Conservation (phyloP, 2,797 vertebrate species). For the Siniperca scherzeri region DNA sequence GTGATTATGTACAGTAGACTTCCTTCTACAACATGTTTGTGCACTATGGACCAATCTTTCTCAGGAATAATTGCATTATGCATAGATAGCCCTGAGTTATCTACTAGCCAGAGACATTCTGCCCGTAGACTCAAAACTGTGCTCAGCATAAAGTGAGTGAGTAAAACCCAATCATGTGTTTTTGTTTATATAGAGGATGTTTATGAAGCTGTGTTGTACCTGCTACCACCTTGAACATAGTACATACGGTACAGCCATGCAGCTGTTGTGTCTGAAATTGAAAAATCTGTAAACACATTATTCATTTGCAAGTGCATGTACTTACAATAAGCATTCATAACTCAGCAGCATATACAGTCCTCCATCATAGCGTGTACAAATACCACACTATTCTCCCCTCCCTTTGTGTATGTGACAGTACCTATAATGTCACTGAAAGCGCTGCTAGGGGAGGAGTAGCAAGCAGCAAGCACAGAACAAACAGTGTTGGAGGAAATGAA, state of each 20-base stretch:
- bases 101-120: conserved; percentile 35
- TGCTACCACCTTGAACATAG: neutral
- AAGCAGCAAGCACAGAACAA: conserved; percentile 55
- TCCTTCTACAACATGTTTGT: conserved; percentile 34
- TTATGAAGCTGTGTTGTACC: conserved; percentile 1
- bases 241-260: neutral
- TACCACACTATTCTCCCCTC: neutral
- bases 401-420: conserved; percentile 45
- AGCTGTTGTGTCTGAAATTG: neutral
- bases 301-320: neutral
- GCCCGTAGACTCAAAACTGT: conserved; percentile 20
- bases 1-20: conserved; percentile 31
- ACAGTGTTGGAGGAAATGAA: conserved; percentile 74
- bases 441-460: conserved; percentile 45
- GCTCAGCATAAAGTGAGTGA: conserved; percentile 3
- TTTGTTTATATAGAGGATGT: neutral
- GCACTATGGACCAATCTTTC: conserved; percentile 28
- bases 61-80: conserved; percentile 62
- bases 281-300: neutral
- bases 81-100: conserved; percentile 47
- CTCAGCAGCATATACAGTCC: neutral
- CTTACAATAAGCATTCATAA: conserved; percentile 3
- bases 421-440: conserved; percentile 47
- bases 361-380: neutral
- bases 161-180: neutral